These are phyloP conservation scores for Zaprionus bogoriensis DNA, from an alignment of 2,888 invertebrate genomes.

Conservation along the genomic window DNA sequence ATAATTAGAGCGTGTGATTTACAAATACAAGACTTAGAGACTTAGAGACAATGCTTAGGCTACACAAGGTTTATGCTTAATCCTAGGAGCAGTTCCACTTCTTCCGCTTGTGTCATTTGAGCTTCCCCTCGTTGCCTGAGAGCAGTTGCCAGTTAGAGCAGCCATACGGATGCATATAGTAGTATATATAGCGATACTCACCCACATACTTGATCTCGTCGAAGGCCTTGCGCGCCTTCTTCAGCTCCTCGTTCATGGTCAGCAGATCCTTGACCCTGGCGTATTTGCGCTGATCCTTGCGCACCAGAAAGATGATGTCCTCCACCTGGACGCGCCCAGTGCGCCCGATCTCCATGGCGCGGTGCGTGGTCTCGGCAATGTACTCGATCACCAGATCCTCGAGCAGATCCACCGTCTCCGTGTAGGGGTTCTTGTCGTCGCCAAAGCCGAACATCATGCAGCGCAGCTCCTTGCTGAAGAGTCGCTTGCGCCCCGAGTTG, in stretches of 20 bases:
- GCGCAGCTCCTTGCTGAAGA: conserved; percentile 95
- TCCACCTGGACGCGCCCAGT: conserved; percentile 99
- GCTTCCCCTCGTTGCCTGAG: conserved; percentile 80
- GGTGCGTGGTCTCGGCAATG: conserved; percentile 96
- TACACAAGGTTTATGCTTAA: conserved; percentile 8
- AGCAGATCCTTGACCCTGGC: conserved; percentile 98
- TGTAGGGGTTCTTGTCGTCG: conserved; percentile 99
- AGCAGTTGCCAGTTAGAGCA: too few species aligned
- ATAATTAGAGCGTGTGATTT: too few species aligned
- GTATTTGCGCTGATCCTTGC: conserved; percentile 98
- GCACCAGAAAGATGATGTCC: conserved; percentile 97
- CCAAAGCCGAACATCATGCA: conserved; percentile 99
- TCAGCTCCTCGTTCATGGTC: conserved; percentile 99
- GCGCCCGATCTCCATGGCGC: conserved; percentile 98
- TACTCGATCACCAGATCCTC: conserved; percentile 99
- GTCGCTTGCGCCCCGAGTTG: conserved; percentile 89
- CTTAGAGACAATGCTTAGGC: conserved; percentile 3
- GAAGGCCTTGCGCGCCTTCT: conserved; percentile 99
- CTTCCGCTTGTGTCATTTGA: conserved; percentile 78
- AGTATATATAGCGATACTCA: too few species aligned
- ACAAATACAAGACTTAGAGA: conserved; percentile 18
- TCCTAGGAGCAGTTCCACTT: conserved; percentile 9
- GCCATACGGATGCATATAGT: too few species aligned
- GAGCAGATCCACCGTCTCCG: conserved; percentile 98
- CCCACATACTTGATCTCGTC: conserved; percentile 99